These are phyloP conservation scores for Promerops cafer DNA, from an alignment of 2,113 vertebrate species.

Conservation along the genomic window DNA sequence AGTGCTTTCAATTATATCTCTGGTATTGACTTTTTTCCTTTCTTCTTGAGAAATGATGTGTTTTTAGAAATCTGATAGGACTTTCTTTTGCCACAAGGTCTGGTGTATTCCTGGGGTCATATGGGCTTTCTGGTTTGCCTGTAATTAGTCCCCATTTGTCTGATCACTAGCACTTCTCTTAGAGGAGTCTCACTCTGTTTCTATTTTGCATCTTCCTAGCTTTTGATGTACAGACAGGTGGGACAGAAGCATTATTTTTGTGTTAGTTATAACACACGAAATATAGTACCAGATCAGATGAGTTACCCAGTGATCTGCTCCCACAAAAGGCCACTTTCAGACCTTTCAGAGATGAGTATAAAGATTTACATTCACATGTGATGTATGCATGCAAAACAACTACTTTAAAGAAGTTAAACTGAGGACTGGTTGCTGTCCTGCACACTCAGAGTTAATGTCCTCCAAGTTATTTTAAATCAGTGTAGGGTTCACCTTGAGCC, in stretches of 20 bases:
- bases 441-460: neutral
- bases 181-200: neutral
- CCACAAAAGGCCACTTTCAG: neutral
- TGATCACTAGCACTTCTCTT: neutral
- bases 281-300: neutral
- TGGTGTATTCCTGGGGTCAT: neutral
- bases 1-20: neutral
- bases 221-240: neutral
- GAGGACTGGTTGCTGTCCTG: neutral
- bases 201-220: neutral
- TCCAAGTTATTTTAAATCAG: neutral
- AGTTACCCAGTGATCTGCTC: neutral
- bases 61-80: neutral
- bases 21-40: neutral
- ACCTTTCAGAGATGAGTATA: neutral
- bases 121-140: neutral
- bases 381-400: neutral
- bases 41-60: neutral
- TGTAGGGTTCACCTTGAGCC: neutral
- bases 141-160: neutral
- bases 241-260: neutral
- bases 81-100: neutral
- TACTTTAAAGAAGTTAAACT: neutral
- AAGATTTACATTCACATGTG: neutral
- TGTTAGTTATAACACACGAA: neutral